A percentile compares a stretch with the other conserved stretches of the same genome.
phyloP scores from a whole-genome alignment of 2,888 invertebrate species.

The Limnephilus rhombicus region DNA sequence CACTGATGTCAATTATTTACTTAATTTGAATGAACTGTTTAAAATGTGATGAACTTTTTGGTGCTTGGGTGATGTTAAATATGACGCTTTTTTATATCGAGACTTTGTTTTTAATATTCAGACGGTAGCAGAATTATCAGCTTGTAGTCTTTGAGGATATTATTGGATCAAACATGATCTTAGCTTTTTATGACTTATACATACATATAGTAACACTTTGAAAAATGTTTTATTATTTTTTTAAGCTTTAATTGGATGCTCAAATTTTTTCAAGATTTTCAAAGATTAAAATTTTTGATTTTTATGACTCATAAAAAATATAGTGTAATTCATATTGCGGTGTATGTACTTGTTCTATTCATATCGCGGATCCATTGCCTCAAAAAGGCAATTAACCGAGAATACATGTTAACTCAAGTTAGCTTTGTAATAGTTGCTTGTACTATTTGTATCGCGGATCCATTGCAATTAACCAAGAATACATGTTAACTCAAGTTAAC shows the following conservation, averaged over 20 bases:
- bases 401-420: too few species aligned
- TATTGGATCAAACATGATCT: background rate
- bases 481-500: background rate
- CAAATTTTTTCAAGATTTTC: background rate
- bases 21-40: constrained; percentile 35
- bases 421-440: too few species aligned
- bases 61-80: background rate
- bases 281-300: background rate
- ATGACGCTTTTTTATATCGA: background rate
- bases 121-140: background rate
- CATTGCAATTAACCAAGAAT: background rate
- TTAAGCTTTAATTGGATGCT: background rate
- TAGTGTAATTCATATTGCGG: too few species aligned
- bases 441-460: too few species aligned
- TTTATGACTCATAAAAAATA: too few species aligned
- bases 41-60: constrained; percentile 29
- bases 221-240: background rate
- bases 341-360: too few species aligned
- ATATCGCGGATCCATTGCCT: too few species aligned
- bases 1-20: constrained; percentile 58
- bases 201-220: background rate
- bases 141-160: background rate
- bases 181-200: too few species aligned
- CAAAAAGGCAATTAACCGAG: too few species aligned
- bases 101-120: background rate